These are phyloP conservation scores for Nineta flava DNA, from an alignment of 2,888 invertebrate genomes.

Conservation along the genomic window DNA sequence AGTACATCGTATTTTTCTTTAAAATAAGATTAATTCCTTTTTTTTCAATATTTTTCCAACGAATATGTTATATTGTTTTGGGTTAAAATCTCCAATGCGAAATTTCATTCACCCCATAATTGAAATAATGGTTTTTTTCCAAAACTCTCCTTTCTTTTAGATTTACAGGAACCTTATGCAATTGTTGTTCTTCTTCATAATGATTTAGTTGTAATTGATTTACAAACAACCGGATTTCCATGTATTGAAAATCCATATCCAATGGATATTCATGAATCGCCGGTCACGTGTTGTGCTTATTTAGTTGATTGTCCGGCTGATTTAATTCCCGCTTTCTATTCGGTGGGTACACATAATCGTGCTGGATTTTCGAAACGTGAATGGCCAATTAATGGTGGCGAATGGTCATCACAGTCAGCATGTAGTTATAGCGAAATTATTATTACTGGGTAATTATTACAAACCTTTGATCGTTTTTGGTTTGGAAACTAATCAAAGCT, in stretches of 20 bases:
- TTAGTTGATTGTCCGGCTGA: conserved; percentile 96
- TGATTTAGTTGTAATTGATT: conserved; percentile 95
- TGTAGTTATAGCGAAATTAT: conserved; percentile 97
- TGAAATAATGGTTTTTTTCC: not conserved
- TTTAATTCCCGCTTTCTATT: conserved; percentile 94
- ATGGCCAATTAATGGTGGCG: conserved; percentile 95
- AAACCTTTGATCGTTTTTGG: not conserved
- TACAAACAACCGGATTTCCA: conserved; percentile 88
- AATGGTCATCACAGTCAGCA: conserved; percentile 78
- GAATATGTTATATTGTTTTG: no score
- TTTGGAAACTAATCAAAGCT: not conserved
- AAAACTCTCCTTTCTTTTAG: conserved; percentile 28
- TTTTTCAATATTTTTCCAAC: no score
- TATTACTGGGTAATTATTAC: conserved; percentile 69
- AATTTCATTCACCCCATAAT: not conserved
- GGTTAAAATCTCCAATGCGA: no score
- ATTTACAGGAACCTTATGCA: conserved; percentile 94
- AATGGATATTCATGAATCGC: conserved; percentile 98
- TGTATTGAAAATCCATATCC: conserved; percentile 99
- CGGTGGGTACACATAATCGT: conserved; percentile 71
- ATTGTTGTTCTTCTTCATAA: conserved; percentile 94
- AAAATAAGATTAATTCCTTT: no score
- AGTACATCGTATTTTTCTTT: no score
- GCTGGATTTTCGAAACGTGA: conserved; percentile 78
- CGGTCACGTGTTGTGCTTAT: conserved; percentile 93